Percentiles rank a stretch among this genome's conserved stretches.
phyloP scores from a whole-genome alignment of 2,113 vertebrate genomes.

The Prietella phreatophila region DNA sequence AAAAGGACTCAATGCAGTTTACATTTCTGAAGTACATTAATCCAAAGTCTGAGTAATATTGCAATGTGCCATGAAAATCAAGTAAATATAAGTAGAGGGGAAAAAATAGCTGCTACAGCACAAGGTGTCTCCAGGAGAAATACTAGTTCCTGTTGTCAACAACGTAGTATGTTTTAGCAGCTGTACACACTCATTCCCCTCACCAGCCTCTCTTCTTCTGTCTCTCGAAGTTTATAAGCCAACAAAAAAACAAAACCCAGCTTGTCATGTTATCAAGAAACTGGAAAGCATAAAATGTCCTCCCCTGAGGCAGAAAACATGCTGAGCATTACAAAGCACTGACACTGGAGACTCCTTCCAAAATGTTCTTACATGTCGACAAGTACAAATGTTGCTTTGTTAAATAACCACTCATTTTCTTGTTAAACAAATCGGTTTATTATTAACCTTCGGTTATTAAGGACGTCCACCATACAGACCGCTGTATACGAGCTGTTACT shows the following conservation, averaged over 20 bases:
- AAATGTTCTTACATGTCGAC: not conserved
- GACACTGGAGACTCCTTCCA: conserved; percentile 4
- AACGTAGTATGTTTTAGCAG: not conserved
- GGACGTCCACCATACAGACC: not conserved
- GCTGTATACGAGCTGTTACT: not conserved
- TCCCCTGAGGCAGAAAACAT: not conserved
- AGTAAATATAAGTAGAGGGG: not conserved
- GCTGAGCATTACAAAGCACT: not conserved
- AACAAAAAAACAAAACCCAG: not conserved
- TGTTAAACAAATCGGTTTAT: not conserved
- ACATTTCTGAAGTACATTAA: conserved; percentile 1
- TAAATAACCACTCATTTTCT: not conserved
- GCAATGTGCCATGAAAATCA: conserved; percentile 12
- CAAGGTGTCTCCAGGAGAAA: not conserved
- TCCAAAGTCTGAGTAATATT: not conserved
- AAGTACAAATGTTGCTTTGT: not conserved
- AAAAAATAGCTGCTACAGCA: not conserved
- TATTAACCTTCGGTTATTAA: not conserved
- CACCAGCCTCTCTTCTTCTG: not conserved
- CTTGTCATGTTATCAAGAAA: not conserved
- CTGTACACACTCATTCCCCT: not conserved
- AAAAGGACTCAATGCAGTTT: conserved; percentile 25
- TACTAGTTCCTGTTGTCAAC: not conserved
- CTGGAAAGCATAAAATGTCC: not conserved
- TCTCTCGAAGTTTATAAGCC: not conserved